Percentiles rank a stretch among this genome's conserved stretches.
These are phyloP conservation scores for Nasonia vitripennis DNA, from an alignment of 1,140 invertebrate species.

Conservation along the genomic window DNA sequence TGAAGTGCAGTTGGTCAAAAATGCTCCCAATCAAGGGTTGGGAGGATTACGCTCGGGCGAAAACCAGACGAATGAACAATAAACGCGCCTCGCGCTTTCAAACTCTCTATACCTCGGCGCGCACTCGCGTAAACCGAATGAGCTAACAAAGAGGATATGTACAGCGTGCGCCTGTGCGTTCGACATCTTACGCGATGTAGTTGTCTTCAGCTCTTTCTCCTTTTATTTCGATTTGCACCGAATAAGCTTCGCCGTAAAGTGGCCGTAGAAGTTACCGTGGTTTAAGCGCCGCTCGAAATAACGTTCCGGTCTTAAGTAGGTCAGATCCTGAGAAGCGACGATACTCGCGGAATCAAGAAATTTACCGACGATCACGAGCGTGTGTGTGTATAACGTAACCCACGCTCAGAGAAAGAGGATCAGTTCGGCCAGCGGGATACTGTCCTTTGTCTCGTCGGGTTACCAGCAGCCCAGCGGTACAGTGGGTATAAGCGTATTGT, in stretches of 20 bases:
- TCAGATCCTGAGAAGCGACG: too few species aligned
- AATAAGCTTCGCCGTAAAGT: too few species aligned
- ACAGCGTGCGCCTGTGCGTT: not conserved
- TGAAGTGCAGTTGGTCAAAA: not conserved
- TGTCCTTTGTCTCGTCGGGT: conserved; percentile 70
- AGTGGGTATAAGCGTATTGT: not conserved
- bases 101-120: not conserved
- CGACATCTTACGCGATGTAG: not conserved
- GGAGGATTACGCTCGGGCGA: not conserved
- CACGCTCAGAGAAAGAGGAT: not conserved
- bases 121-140: not conserved
- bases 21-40: not conserved
- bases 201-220: too few species aligned
- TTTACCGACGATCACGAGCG: too few species aligned
- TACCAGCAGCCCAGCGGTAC: conserved; percentile 58
- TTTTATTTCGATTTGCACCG: too few species aligned
- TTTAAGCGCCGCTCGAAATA: too few species aligned
- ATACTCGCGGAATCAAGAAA: too few species aligned
- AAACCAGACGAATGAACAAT: not conserved
- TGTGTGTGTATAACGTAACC: not conserved
- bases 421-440: not conserved
- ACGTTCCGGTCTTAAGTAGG: too few species aligned
- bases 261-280: too few species aligned
- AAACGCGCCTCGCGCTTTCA: not conserved
- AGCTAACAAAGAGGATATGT: conserved; percentile 3